phyloP scores from a whole-genome alignment of 2,888 invertebrate species.

The Oligia strigilis region DNA sequence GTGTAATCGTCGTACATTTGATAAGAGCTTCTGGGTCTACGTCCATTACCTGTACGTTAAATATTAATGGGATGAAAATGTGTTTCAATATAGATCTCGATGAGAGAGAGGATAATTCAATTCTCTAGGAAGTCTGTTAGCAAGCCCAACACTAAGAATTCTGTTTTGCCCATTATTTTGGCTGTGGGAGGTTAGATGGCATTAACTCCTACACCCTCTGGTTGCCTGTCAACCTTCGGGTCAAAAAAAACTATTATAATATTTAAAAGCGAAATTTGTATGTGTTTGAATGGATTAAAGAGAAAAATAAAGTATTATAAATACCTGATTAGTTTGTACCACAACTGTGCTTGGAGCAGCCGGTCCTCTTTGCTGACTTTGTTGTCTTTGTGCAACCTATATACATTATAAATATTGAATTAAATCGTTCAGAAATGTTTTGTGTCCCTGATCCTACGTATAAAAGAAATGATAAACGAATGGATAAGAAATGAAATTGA shows the following conservation, averaged over 20 bases:
- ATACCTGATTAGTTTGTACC: slow-evolving; percentile 69
- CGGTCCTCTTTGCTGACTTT: slow-evolving; percentile 84
- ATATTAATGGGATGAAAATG: not conserved
- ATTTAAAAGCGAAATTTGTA: not conserved
- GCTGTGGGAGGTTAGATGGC: not conserved
- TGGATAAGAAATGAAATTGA: not conserved
- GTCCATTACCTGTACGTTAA: slow-evolving; percentile 80
- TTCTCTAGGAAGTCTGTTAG: not conserved
- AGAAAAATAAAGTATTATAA: not conserved
- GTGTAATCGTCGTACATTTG: slow-evolving; percentile 87
- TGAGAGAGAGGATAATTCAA: not conserved
- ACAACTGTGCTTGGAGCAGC: slow-evolving; percentile 74
- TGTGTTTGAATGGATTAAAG: not conserved
- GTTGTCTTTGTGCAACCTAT: slow-evolving; percentile 88
- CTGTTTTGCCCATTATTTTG: not conserved
- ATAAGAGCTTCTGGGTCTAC: slow-evolving; percentile 88
- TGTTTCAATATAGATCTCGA: not conserved
- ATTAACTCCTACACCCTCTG: not conserved
- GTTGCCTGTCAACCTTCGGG: not conserved
- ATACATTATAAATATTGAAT: slow-evolving; percentile 49
- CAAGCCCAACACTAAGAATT: not conserved
- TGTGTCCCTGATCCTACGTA: slow-evolving; percentile 40
- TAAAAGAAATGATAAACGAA: slow-evolving; percentile 2
- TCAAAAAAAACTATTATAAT: not conserved
- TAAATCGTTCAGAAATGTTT: not conserved